Percentiles rank a stretch among this genome's conserved stretches.
Evolutionary conservation across 1,140 invertebrate species (phyloP).

Genomic region (Uloborus diversus): DNA sequence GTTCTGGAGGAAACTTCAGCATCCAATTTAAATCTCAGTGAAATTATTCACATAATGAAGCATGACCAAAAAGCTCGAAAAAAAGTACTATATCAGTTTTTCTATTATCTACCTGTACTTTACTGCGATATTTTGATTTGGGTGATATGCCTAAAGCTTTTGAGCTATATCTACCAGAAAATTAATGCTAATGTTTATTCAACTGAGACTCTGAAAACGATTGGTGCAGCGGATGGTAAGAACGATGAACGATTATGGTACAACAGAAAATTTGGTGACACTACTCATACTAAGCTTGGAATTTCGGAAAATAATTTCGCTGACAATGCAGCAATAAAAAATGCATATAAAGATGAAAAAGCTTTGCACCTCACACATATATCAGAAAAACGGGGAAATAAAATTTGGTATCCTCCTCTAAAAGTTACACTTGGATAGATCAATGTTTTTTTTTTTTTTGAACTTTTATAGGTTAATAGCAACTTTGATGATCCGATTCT

Average conservation of each 20-base stretch:
- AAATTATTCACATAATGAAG: slow-evolving; percentile 11
- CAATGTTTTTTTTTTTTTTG: no score
- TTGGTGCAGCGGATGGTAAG: no score
- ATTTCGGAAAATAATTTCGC: background rate
- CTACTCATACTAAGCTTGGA: background rate
- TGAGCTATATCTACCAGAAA: background rate
- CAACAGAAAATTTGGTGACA: background rate
- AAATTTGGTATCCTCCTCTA: no score
- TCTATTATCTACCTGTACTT: background rate
- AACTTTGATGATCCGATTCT: no score
- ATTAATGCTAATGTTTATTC: background rate
- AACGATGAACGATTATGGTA: no score
- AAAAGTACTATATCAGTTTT: background rate
- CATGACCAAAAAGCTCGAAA: background rate
- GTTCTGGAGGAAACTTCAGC: no score
- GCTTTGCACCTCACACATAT: no score
- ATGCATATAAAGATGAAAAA: no score
- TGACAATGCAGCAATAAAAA: background rate
- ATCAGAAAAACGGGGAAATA: no score
- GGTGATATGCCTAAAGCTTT: background rate
- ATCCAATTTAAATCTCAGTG: no score
- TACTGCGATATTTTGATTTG: slow-evolving; percentile 7
- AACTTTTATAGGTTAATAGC: no score
- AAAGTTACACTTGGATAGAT: no score
- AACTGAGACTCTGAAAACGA: background rate